Percentiles rank a stretch among this genome's conserved stretches.
phyloP scores from a whole-genome alignment of 2,113 vertebrate genomes.

The Dunckerocampus dactyliophorus region DNA sequence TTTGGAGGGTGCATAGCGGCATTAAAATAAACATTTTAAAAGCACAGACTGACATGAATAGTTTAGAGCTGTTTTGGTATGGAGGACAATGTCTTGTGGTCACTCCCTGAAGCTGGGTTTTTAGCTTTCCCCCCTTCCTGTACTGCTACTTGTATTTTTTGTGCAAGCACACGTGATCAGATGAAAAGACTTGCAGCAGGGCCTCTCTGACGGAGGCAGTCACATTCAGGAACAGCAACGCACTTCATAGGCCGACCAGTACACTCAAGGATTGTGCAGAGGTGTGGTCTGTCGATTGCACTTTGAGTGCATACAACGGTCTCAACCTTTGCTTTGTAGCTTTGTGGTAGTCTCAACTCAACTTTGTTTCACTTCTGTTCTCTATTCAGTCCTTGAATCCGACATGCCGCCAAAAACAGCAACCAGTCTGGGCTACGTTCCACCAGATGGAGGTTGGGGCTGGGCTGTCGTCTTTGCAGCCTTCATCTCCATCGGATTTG shows the following conservation, averaged over 20 bases:
- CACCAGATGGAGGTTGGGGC: slow-evolving; percentile 79
- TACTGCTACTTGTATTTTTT: slow-evolving; percentile 18
- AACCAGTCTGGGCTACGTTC: slow-evolving; percentile 60
- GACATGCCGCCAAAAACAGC: slow-evolving; percentile 60
- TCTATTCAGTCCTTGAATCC: slow-evolving; percentile 24
- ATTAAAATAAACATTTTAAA: too few species aligned
- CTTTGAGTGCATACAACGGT: slow-evolving; percentile 5
- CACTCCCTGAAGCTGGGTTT: not conserved
- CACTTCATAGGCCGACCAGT: slow-evolving; percentile 8
- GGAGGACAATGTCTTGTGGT: not conserved
- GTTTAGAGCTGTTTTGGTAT: not conserved
- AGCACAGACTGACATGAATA: not conserved
- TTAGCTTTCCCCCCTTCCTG: not conserved
- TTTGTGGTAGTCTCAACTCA: slow-evolving; percentile 11
- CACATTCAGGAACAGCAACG: slow-evolving; percentile 12
- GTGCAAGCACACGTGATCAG: slow-evolving; percentile 43
- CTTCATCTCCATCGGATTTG: slow-evolving; percentile 80
- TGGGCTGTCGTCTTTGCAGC: slow-evolving; percentile 72
- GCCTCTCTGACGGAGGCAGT: slow-evolving; percentile 13
- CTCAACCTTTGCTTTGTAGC: slow-evolving; percentile 2
- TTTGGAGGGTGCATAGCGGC: too few species aligned
- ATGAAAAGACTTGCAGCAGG: slow-evolving; percentile 46
- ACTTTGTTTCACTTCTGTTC: slow-evolving; percentile 23
- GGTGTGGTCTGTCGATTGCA: slow-evolving; percentile 29
- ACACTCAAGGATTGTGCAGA: slow-evolving; percentile 21